Base-by-base conservation (phyloP, 2,888 invertebrate species). In the Girardia tigrina region DNA sequence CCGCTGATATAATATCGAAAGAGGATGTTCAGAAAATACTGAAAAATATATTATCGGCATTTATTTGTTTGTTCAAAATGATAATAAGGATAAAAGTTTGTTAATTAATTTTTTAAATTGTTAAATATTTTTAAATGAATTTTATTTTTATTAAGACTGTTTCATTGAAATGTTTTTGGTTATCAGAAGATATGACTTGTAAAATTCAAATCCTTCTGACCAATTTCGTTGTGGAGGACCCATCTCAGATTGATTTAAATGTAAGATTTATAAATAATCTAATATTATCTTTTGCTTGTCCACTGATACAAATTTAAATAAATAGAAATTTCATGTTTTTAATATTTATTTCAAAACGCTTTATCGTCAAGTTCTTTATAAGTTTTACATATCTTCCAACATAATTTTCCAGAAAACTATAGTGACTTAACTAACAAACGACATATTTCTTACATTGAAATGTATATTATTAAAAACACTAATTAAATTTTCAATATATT, bases 11-110 rank as follows among this genome's bases (percentile, higher is more conserved):
- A 56, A n/a, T 56, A 56, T 12, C 56, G n/a, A n/a, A n/a, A 56
- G 56, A 56, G 23, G 56, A 56, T 8, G 2, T 56, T 56, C n/a
- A 56, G 23, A 56, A 56, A 23, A 56, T 56, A 56, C 23, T 56
- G 23, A 56, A 56, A 56, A 56, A 56, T 16, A 56, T 56, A 20
- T n/a, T 56, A 16, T 56, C 56, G 56, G 56, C 56, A 12, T 56
- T 56, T 56, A n/a, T 56, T 56, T 56, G 56, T 56, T 56, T 56
- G n/a, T 56, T 56, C 23, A 56, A 56, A 56, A 56, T 56, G 56
- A 4, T 56, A 8, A 56, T 56, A 56, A 56, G 23, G 23, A 12
- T 56, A 23, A 56, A 56, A 16, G 56, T 56, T 20, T 20, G n/a
- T n/a, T 8, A 23, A 12, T 56, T 56, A 56, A 56, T 56, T 56